A percentile compares a stretch with the other conserved stretches of the same genome.
Conservation (phyloP, 2,797 vertebrate genomes). For the Danio albolineatus region DNA sequence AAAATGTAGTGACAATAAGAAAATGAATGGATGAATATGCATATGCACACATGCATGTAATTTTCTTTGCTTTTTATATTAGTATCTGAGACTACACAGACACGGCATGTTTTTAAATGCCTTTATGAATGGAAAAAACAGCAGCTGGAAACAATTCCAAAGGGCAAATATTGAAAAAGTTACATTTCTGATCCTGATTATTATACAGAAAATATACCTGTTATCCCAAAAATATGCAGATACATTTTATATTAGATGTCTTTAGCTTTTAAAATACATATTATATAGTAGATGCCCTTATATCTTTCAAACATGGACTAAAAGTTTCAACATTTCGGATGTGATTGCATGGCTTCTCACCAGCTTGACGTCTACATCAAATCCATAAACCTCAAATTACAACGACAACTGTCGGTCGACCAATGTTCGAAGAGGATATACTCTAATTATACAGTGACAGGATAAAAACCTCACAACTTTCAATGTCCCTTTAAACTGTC, state of each 20-base stretch:
- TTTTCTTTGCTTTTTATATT: too few relatives aligned
- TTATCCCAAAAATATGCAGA: too few relatives aligned
- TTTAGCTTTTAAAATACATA: not conserved
- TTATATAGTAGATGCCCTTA: not conserved
- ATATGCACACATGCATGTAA: too few relatives aligned
- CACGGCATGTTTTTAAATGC: too few relatives aligned
- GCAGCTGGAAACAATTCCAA: too few relatives aligned
- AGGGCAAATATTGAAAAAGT: too few relatives aligned
- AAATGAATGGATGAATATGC: too few relatives aligned
- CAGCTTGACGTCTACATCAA: constrained; percentile 10
- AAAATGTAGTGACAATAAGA: not conserved
- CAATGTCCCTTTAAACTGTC: constrained; percentile 70
- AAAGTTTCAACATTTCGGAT: constrained; percentile 15
- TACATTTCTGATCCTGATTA: too few relatives aligned
- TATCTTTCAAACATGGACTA: not conserved
- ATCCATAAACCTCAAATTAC: constrained; percentile 24
- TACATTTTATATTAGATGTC: not conserved
- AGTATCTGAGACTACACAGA: too few relatives aligned
- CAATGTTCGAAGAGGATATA: constrained; percentile 1
- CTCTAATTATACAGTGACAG: constrained; percentile 64
- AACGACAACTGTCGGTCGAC: constrained; percentile 8
- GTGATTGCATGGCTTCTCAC: constrained; percentile 31
- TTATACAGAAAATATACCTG: too few relatives aligned
- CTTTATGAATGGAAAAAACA: too few relatives aligned
- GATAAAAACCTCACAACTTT: constrained; percentile 67